phyloP scores from a whole-genome alignment of 1,140 invertebrate genomes.

The Dolichoris vasculosae region DNA sequence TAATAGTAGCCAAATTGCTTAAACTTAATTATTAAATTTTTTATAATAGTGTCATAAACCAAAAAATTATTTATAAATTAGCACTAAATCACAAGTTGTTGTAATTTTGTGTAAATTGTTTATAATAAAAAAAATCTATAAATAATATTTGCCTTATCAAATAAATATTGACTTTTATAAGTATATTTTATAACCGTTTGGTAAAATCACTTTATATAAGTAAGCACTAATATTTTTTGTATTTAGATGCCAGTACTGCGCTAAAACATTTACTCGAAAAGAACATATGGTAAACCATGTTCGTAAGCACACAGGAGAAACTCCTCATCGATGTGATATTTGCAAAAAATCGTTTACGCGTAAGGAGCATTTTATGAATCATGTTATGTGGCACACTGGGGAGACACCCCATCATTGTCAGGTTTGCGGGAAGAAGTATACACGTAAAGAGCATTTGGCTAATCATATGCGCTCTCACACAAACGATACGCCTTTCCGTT shows the following conservation, averaged over 20 bases:
- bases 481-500: slow-evolving; percentile 86
- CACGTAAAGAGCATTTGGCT: slow-evolving; percentile 84
- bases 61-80: too few species aligned
- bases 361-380: slow-evolving; percentile 82
- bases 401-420: slow-evolving; percentile 84
- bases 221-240: background rate
- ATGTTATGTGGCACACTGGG: slow-evolving; percentile 81
- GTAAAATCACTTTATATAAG: background rate
- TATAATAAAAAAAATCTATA: too few species aligned
- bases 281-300: slow-evolving; percentile 81
- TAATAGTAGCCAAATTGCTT: background rate
- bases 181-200: background rate
- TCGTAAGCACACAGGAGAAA: slow-evolving; percentile 83
- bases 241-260: slow-evolving; percentile 78
- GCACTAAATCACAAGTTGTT: too few species aligned
- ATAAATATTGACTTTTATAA: too few species aligned
- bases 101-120: too few species aligned
- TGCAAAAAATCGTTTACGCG: slow-evolving; percentile 81
- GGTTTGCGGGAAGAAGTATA: slow-evolving; percentile 86
- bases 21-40: too few species aligned
- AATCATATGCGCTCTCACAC: slow-evolving; percentile 88
- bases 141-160: too few species aligned
- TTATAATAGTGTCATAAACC: too few species aligned
- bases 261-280: slow-evolving; percentile 82
- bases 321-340: slow-evolving; percentile 83